Percentiles rank a stretch among this genome's conserved stretches.
Evolutionary conservation across 2,797 vertebrate species (phyloP).

Genomic region (Pipistrellus pipistrellus): DNA sequence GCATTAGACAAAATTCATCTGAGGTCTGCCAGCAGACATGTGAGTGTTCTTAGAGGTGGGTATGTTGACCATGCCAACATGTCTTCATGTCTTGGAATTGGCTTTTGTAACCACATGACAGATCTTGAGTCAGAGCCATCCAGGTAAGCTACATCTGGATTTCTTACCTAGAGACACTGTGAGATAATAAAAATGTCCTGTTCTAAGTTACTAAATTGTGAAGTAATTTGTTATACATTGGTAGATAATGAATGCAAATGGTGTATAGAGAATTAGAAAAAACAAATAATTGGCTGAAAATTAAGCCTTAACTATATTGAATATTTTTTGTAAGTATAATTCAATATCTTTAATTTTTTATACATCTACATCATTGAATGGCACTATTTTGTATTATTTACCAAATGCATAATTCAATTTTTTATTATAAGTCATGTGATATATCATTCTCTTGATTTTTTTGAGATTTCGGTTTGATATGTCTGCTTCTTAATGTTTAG

Average conservation of each 20-base stretch:
- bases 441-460: neutral
- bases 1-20: neutral
- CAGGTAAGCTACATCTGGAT: neutral
- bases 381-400: neutral
- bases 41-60: neutral
- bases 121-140: neutral
- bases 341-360: neutral
- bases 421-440: neutral
- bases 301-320: neutral
- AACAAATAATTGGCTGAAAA: neutral
- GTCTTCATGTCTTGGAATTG: neutral
- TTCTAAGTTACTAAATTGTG: neutral
- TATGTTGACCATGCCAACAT: neutral
- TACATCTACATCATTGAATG: neutral
- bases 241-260: neutral
- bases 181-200: neutral
- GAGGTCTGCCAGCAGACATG: neutral
- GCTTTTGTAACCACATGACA: neutral
- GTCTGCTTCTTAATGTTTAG: neutral
- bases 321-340: neutral
- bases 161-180: neutral
- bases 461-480: neutral
- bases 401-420: neutral
- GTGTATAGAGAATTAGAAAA: neutral
- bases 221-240: neutral